phyloP scores from a whole-genome alignment of 2,797 vertebrate genomes.

The Microctenopoma stevenorrisi region DNA sequence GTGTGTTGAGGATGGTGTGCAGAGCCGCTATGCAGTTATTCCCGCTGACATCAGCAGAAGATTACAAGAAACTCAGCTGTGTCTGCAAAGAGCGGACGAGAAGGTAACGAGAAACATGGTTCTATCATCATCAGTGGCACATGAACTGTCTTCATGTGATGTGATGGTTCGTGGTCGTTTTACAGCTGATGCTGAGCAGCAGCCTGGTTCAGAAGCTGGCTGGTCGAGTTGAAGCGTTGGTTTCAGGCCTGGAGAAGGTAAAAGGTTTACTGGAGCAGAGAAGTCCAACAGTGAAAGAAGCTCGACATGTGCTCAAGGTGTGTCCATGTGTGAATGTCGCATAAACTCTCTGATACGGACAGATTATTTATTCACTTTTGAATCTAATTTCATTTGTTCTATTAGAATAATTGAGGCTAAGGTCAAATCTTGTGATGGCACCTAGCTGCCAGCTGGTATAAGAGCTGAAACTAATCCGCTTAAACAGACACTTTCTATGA shows the following conservation, averaged over 20 bases:
- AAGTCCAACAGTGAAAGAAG: constrained; percentile 85
- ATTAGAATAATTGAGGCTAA: background rate
- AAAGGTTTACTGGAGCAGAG: constrained; percentile 86
- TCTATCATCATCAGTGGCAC: background rate
- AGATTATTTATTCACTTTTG: no score
- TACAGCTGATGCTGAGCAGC: constrained; percentile 68
- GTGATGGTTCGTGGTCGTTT: constrained; percentile 11
- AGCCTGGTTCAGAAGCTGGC: constrained; percentile 79
- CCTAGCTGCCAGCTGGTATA: no score
- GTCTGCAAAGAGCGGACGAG: constrained; percentile 84
- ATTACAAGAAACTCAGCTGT: constrained; percentile 81
- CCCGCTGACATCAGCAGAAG: constrained; percentile 83
- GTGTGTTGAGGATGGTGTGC: constrained; percentile 79
- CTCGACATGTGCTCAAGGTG: constrained; percentile 91
- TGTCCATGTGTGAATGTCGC: background rate
- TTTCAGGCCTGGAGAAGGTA: constrained; percentile 83
- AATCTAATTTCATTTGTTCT: no score
- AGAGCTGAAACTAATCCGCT: no score
- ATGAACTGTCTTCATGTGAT: background rate
- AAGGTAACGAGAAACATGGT: constrained; percentile 80
- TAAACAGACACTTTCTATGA: no score
- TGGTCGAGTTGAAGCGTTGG: constrained; percentile 83
- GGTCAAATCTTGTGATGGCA: no score
- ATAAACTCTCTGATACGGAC: background rate
- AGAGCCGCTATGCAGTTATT: constrained; percentile 79